Evolutionary conservation across 2,113 vertebrate genomes (phyloP).

Genomic region (Pollachius pollachius): DNA sequence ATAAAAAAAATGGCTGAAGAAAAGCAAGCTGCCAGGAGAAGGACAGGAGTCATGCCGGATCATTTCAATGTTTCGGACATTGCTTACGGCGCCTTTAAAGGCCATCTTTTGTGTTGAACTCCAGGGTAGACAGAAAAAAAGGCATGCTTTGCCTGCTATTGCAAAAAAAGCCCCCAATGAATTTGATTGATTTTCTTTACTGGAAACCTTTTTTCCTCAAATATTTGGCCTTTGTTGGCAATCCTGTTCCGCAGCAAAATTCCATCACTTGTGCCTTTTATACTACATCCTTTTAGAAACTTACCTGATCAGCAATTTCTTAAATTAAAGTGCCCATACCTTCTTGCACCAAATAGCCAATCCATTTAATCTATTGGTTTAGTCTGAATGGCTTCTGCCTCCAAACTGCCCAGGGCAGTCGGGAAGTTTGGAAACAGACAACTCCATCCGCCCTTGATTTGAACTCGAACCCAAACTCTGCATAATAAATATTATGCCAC

Average conservation of each 20-base stretch:
- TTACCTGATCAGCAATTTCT: constrained; percentile 38
- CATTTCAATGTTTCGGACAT: too few relatives aligned
- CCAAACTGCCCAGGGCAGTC: constrained; percentile 8
- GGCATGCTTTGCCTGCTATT: background rate
- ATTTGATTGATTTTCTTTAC: background rate
- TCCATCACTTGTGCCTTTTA: constrained; percentile 27
- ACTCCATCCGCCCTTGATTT: constrained; percentile 17
- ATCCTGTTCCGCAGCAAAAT: constrained; percentile 9
- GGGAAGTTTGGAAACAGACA: constrained; percentile 43
- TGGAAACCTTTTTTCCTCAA: background rate
- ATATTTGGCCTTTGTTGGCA: background rate
- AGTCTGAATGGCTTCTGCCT: constrained; percentile 16
- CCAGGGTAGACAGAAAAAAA: too few relatives aligned
- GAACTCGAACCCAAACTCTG: constrained; percentile 1
- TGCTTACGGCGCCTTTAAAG: background rate
- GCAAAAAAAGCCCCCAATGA: background rate
- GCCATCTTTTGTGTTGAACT: too few relatives aligned
- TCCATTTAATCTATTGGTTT: constrained; percentile 36
- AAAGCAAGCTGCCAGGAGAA: too few relatives aligned
- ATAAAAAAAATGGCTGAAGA: too few relatives aligned
- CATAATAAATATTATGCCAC: background rate
- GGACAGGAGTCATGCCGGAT: too few relatives aligned
- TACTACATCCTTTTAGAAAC: constrained; percentile 24
- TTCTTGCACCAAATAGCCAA: constrained; percentile 28
- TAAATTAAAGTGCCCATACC: constrained; percentile 39